Base-by-base conservation (phyloP, 2,797 vertebrate genomes). In the Danio jaintianensis region DNA sequence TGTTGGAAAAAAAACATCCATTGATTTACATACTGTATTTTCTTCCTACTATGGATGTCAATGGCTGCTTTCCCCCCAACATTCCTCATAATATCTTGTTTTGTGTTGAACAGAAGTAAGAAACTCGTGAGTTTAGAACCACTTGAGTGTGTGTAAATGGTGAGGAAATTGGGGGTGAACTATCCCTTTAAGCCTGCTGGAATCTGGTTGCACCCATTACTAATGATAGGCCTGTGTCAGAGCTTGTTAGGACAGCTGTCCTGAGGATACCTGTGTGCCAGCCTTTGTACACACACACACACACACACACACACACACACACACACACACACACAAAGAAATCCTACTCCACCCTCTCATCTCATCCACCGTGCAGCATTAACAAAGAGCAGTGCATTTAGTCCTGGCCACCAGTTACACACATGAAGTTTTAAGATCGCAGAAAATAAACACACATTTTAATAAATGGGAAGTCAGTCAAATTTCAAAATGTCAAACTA, bases 191-290 rank as follows among this genome's bases (percentile, higher is more conserved):
- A 89, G 81, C 86, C 87, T 88, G 90, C 90, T 89, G 94, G 93
- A 94, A 94, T 94, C 91, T 92, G 89, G 85, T 90, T 91, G 91
- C 90, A 89, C 91, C 90, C 88, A 82, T 89, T 86, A 81, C 84
- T 95, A 94, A 95, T 95, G 94, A 94, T 90, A 94, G 93, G 91
- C 88, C 89, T 92, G 88, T 87, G 89, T 92, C 86, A 77, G 63
- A 92, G 86, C 93, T 92, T 94, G 93, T 93, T 93, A 91, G 92
- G 93, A 94, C 94, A 94, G 93, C 94, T 93, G 93, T 93, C 90
- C 89, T 84, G 38, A 86, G 90, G 88, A 93, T 94, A 94, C 92
- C 90, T 91, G 90, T 67, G 68, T 42, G 56, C 69, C 56, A 63
- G 73, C 76, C 67, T 81, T 72, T 42, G 79, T 78, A 83, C 77